These are phyloP conservation scores for Dryobates pubescens DNA, from an alignment of 2,797 vertebrate genomes.

Conservation along the genomic window DNA sequence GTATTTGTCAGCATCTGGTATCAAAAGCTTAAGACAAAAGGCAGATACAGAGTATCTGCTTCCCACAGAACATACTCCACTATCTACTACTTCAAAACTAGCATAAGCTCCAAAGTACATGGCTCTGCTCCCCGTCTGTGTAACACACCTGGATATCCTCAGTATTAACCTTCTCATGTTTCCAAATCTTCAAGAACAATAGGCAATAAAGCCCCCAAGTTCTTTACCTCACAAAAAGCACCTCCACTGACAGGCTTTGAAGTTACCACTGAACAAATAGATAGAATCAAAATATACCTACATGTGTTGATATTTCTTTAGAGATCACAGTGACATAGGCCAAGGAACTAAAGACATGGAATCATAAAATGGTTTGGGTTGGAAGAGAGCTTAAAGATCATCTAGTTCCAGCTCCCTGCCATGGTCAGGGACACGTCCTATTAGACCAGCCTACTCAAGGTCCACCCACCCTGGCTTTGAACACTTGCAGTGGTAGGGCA, in stretches of 20 bases:
- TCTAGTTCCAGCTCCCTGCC: too few species aligned
- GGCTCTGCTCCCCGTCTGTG: neutral
- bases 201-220: neutral
- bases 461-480: too few species aligned
- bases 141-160: neutral
- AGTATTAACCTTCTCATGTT: neutral
- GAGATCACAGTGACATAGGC: neutral
- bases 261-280: neutral
- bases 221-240: neutral
- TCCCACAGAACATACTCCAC: neutral
- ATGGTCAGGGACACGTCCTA: too few species aligned
- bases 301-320: neutral
- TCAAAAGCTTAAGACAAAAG: neutral
- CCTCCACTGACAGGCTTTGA: neutral
- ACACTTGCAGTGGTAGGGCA: neutral
- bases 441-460: too few species aligned
- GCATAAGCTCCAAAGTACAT: neutral
- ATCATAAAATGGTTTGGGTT: too few species aligned
- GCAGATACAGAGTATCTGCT: neutral
- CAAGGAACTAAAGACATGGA: neutral
- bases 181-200: neutral
- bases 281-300: neutral
- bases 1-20: neutral
- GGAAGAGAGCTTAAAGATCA: too few species aligned
- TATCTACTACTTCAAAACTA: neutral